Percentiles rank a stretch among this genome's conserved stretches.
These are phyloP conservation scores for Todiramphus saurophagus DNA, from an alignment of 2,113 vertebrate genomes.

Conservation along the genomic window DNA sequence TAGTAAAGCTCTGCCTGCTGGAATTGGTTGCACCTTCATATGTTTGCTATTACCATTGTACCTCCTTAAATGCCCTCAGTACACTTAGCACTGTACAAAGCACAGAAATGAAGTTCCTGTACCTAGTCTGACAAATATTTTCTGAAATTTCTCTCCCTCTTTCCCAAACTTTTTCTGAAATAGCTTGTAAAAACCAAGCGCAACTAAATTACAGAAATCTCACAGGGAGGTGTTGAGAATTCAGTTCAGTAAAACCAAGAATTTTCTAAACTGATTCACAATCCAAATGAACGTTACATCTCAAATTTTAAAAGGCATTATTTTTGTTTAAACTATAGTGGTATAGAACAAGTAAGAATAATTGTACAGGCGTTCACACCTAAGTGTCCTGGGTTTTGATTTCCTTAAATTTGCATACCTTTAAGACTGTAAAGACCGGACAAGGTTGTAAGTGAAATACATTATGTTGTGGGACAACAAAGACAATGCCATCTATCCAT, in stretches of 20 bases:
- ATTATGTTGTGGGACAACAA: neutral
- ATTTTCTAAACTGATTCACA: neutral
- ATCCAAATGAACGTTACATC: neutral
- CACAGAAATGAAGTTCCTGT: neutral
- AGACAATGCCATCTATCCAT: neutral
- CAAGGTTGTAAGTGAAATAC: neutral
- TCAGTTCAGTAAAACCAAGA: neutral
- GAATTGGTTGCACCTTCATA: accelerated
- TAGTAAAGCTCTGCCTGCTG: neutral
- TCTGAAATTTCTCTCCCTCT: neutral
- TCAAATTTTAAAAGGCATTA: neutral
- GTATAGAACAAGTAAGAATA: neutral
- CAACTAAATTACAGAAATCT: neutral
- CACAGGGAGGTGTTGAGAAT: neutral
- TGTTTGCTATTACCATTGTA: neutral
- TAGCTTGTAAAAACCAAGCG: neutral
- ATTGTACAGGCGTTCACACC: neutral
- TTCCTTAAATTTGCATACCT: neutral
- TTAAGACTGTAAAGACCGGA: neutral
- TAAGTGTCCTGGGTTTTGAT: neutral
- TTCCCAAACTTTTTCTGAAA: neutral
- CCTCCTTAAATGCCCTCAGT: neutral
- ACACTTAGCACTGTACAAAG: accelerated
- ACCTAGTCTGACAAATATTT: neutral
- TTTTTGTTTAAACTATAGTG: neutral